Evolutionary conservation across 2,797 vertebrate species (phyloP).

Genomic region (Anabacerthia variegaticeps): DNA sequence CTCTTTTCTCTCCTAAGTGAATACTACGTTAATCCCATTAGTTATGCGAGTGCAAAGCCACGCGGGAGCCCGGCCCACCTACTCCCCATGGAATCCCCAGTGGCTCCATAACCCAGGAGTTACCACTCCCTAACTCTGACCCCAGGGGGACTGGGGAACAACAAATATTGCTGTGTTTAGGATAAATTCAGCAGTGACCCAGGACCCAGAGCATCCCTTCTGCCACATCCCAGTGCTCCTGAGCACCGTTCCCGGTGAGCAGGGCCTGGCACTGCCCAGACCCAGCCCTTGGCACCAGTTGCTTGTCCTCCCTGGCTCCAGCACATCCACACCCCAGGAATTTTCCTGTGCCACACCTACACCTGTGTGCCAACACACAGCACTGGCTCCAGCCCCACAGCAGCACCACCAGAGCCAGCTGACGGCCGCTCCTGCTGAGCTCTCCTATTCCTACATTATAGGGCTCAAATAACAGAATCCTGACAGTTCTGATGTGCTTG

Average conservation of each 20-base stretch:
- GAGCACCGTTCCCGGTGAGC: rapidly evolving
- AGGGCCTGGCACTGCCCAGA: background rate
- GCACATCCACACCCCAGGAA: background rate
- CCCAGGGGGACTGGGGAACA: background rate
- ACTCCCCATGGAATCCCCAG: background rate
- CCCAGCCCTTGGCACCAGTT: background rate
- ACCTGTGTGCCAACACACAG: background rate
- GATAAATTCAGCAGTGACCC: background rate
- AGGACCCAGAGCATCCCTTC: background rate
- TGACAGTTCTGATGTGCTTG: background rate
- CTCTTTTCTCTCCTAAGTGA: slow-evolving; percentile 9
- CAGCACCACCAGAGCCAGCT: background rate
- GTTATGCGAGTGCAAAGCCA: background rate
- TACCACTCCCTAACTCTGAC: background rate
- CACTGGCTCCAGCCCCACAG: background rate
- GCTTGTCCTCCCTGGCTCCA: background rate
- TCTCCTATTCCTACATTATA: rapidly evolving
- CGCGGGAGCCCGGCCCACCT: background rate
- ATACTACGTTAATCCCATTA: slow-evolving; percentile 37
- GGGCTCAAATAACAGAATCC: background rate
- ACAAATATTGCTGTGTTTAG: background rate
- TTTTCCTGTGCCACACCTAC: background rate
- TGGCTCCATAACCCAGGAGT: rapidly evolving
- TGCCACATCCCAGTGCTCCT: rapidly evolving
- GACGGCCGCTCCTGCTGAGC: background rate